These are phyloP conservation scores for Amphibalanus amphitrite DNA, from an alignment of 1,140 invertebrate genomes.

Conservation along the genomic window DNA sequence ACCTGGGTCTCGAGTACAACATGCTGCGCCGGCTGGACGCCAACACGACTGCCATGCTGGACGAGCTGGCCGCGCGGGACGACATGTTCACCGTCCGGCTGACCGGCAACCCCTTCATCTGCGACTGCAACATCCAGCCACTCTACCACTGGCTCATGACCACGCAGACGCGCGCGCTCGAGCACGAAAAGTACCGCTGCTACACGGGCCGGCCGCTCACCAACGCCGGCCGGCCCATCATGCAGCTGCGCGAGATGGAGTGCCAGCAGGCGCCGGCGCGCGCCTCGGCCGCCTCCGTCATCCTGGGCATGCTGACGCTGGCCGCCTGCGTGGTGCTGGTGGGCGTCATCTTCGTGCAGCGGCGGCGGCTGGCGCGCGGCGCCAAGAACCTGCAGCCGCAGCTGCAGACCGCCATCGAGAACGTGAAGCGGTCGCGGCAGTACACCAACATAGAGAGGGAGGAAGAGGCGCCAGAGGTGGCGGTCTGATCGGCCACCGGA, in stretches of 20 bases:
- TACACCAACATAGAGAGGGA: background rate
- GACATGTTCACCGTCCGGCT: background rate
- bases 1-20: conserved; percentile 51
- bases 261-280: background rate
- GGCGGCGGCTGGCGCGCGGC: background rate
- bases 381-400: background rate
- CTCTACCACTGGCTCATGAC: background rate
- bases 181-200: background rate
- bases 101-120: background rate
- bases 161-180: background rate
- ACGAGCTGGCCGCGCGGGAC: background rate
- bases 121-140: background rate
- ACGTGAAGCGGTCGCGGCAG: background rate
- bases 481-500: background rate
- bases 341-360: background rate
- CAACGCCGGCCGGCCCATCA: background rate
- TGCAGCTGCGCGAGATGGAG: background rate
- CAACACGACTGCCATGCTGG: conserved; percentile 29
- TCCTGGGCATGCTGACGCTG: background rate
- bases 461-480: background rate
- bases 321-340: background rate
- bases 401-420: background rate
- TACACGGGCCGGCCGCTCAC: background rate
- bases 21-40: conserved; percentile 39
- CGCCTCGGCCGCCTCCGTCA: background rate